Conservation (phyloP, 2,888 invertebrate species). For the Noctua janthina region DNA sequence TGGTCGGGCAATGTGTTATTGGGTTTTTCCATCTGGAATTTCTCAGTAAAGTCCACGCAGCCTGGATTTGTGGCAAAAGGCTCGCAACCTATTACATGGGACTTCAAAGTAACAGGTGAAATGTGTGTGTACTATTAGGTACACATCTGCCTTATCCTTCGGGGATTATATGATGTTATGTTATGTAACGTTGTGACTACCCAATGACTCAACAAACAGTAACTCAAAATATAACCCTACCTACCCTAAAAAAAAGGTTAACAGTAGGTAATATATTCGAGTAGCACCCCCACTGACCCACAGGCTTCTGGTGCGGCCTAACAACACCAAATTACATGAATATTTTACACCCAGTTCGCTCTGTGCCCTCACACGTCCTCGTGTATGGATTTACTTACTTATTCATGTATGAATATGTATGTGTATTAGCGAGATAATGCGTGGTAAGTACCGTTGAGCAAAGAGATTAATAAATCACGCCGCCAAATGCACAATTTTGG, state of each 20-base stretch:
- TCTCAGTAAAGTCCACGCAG: not conserved
- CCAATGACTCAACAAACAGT: not conserved
- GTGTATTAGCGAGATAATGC: not conserved
- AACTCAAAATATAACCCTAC: not conserved
- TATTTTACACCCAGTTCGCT: slow-evolving; percentile 55
- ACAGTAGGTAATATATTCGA: not conserved
- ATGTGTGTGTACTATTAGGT: too few species aligned
- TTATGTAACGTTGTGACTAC: not conserved
- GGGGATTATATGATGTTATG: not conserved
- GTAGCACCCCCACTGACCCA: slow-evolving; percentile 46
- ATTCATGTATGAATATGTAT: slow-evolving; percentile 13
- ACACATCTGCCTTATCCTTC: not conserved
- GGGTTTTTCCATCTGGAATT: rapidly evolving
- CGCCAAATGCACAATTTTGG: not conserved
- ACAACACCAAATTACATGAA: slow-evolving; percentile 61
- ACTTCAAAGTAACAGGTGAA: too few species aligned
- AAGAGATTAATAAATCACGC: slow-evolving; percentile 3
- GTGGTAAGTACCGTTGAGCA: slow-evolving; percentile 1
- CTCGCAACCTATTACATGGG: too few species aligned
- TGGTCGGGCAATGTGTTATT: not conserved
- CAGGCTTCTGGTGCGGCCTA: slow-evolving; percentile 24
- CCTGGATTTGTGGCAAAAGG: not conserved
- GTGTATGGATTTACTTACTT: slow-evolving; percentile 41
- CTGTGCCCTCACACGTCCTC: slow-evolving; percentile 19
- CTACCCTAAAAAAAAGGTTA: slow-evolving; percentile 19